Base-by-base conservation (phyloP, 2,113 vertebrate genomes). In the Atherinomorus stipes region DNA sequence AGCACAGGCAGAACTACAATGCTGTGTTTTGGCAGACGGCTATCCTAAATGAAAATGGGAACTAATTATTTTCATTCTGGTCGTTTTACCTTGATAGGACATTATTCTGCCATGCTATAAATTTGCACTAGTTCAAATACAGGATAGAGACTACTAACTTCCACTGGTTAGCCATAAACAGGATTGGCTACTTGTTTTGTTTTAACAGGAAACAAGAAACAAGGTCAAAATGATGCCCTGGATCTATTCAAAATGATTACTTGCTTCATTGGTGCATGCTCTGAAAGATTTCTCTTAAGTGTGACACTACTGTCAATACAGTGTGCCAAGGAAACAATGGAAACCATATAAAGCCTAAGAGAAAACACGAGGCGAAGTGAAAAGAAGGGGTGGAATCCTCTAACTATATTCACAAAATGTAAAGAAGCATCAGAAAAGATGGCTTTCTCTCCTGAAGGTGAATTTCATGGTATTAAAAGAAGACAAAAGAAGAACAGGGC, bases 401-500 rank as follows among this genome's bases (percentile, higher is more conserved):
- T 83, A 92, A 93, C 89, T 91, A 91, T 88, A 91, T 90, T 93
- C 88, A 93, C 68, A 75, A 90, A 89, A 94, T 89, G 85, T 90
- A 91, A 90, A 92, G 85, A 91, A 76, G 87, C 82, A 78, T 85
- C 67, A 50, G 59, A 71, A 87, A 84, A 85, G 83, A 93, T 81
- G 87, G 87, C 85, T 85, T 57, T 88, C 82, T 85, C 85, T 92
- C 93, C 94, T 88, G 91, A 93, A 95, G 93, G 93, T 93, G 92
- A 93, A 94, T 95, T 93, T 93, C 91, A 90, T 89, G 92, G 80
- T 83, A 90, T 88, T 91, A 91, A 92, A 93, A 85, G 88, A 92
- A 93, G 91, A 95, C 94, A 95, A 94, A 94, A 80, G 89, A 85
- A 89, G 83, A 91, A 90, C 87, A 91, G 89, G 90, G 90, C 86